These are phyloP conservation scores for Mythimna loreyi DNA, from an alignment of 2,888 invertebrate species.

Conservation along the genomic window DNA sequence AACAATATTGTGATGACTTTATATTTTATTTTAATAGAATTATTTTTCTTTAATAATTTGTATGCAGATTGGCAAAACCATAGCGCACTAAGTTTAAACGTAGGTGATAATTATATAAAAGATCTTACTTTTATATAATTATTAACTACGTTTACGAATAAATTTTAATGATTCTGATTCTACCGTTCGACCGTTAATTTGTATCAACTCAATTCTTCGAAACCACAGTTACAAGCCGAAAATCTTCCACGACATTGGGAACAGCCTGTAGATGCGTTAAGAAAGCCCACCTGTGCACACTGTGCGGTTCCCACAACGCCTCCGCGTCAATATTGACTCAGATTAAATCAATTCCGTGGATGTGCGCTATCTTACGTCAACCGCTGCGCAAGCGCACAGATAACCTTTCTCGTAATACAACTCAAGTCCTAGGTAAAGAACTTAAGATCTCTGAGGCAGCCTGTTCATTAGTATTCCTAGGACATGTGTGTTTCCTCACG, in stretches of 20 bases:
- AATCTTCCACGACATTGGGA: not conserved
- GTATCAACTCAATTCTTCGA: not conserved
- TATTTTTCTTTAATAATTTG: too few species aligned
- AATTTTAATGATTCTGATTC: too few species aligned
- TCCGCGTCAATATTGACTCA: conserved; percentile 87
- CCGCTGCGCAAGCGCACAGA: conserved; percentile 24
- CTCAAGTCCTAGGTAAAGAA: conserved; percentile 24
- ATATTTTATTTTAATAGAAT: too few species aligned
- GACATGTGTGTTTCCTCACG: too few species aligned
- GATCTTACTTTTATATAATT: too few species aligned
- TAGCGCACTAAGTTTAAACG: too few species aligned
- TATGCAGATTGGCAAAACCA: too few species aligned
- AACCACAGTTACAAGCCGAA: not conserved
- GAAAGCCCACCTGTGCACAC: conserved; percentile 87
- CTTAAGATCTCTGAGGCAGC: not conserved
- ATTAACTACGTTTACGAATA: too few species aligned
- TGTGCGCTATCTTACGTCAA: conserved; percentile 79
- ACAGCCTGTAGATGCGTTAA: conserved; percentile 61
- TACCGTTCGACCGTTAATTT: not conserved
- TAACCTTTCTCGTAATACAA: conserved; percentile 29
- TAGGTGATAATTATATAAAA: too few species aligned
- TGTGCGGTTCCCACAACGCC: conserved; percentile 83
- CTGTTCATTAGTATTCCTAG: too few species aligned
- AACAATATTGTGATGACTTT: too few species aligned
- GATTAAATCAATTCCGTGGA: conserved; percentile 87